A percentile compares a stretch with the other conserved stretches of the same genome.
Conservation (phyloP, 1,140 invertebrate genomes). For the Cyclargus thomasi region DNA sequence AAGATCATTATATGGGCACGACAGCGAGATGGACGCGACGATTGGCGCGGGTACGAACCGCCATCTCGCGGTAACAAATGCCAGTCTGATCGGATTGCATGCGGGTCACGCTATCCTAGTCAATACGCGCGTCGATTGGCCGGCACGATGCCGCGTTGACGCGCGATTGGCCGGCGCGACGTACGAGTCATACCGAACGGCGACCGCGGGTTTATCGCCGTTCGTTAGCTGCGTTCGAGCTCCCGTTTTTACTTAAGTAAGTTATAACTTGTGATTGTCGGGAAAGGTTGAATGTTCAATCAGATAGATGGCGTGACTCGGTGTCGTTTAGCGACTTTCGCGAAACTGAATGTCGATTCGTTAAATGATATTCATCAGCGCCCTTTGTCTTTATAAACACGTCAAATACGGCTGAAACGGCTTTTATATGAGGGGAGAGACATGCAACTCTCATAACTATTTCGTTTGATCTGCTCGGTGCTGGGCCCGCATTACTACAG, state of each 20-base stretch:
- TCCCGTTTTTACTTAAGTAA: slow-evolving; percentile 71
- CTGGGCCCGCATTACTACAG: slow-evolving; percentile 52
- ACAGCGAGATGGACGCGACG: slow-evolving; percentile 72
- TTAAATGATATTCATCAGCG: slow-evolving; percentile 69
- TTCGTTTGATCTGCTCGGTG: slow-evolving; percentile 40
- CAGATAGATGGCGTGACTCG: slow-evolving; percentile 73
- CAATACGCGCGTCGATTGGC: slow-evolving; percentile 58
- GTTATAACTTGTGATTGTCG: slow-evolving; percentile 71
- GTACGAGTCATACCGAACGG: slow-evolving; percentile 59
- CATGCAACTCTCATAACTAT: slow-evolving; percentile 55
- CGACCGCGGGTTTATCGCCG: slow-evolving; percentile 52
- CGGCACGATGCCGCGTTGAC: slow-evolving; percentile 55
- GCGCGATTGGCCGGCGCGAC: slow-evolving; percentile 50
- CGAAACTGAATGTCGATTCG: slow-evolving; percentile 65
- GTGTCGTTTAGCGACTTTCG: slow-evolving; percentile 65
- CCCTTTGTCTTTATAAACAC: slow-evolving; percentile 72
- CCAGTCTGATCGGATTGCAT: slow-evolving; percentile 67
- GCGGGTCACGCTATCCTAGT: slow-evolving; percentile 74
- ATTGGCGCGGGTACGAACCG: slow-evolving; percentile 59
- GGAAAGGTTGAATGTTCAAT: slow-evolving; percentile 64
- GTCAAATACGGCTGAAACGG: slow-evolving; percentile 52
- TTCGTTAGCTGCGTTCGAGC: slow-evolving; percentile 66
- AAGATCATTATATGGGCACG: slow-evolving; percentile 75
- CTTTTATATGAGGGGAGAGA: slow-evolving; percentile 48
- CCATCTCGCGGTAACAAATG: slow-evolving; percentile 71